Conservation (phyloP, 2,113 vertebrate genomes). For the Barnardius zonarius region DNA sequence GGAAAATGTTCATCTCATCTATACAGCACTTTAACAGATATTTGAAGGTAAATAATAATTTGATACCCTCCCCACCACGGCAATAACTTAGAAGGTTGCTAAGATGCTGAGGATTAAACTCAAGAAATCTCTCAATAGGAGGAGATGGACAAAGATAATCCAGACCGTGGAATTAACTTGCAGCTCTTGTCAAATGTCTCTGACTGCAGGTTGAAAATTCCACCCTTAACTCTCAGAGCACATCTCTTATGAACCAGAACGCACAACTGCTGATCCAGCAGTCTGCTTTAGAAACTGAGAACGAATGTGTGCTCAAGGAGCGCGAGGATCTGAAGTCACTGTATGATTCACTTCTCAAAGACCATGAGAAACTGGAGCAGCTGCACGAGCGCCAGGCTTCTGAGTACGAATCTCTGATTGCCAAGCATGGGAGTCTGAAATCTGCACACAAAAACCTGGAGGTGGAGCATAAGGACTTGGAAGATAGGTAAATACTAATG, state of each 20-base stretch:
- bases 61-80: not conserved
- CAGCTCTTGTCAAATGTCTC: not conserved
- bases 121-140: not conserved
- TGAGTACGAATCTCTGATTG: slow-evolving; percentile 91
- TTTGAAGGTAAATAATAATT: not conserved
- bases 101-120: not conserved
- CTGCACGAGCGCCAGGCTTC: slow-evolving; percentile 91
- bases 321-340: slow-evolving; percentile 87
- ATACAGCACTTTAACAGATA: not conserved
- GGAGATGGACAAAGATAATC: not conserved
- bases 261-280: slow-evolving; percentile 91
- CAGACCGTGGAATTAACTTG: not conserved
- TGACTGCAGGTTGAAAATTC: slow-evolving; percentile 91
- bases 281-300: slow-evolving; percentile 88
- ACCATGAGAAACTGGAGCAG: slow-evolving; percentile 92
- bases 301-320: slow-evolving; percentile 84
- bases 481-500: slow-evolving; percentile 83
- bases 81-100: not conserved
- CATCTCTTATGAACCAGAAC: slow-evolving; percentile 92
- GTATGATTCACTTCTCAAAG: slow-evolving; percentile 90
- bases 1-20: not conserved
- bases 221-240: slow-evolving; percentile 89
- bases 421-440: slow-evolving; percentile 91
- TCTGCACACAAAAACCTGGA: slow-evolving; percentile 91
- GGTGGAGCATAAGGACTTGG: slow-evolving; percentile 90